Evolutionary conservation across 1,140 invertebrate species (phyloP), one percentile per base, ranked within the genome.

Genomic region (Matsumurasca onukii): DNA sequence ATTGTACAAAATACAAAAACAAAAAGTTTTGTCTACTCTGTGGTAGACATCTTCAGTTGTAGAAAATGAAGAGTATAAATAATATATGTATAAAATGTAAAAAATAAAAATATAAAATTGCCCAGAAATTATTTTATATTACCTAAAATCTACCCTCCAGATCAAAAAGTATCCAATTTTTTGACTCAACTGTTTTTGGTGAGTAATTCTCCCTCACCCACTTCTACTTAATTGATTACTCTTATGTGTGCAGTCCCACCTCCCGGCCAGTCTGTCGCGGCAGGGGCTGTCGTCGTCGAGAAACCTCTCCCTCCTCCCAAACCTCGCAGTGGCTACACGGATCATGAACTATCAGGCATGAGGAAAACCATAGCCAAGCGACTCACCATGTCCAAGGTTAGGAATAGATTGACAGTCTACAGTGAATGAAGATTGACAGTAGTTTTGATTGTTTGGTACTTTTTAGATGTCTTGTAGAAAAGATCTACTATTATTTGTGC

Each of bases 321-420:
- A 22, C 73, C 77, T 59, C 69, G 77, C 27, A 70, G 79, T 27
- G 77, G 82, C 49, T 74, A 83, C 24, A 87, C 85, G 29, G 87
- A 85, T 62, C 84, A 94, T 76, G 83, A 96, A 17, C 92, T 91
- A 78, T 94, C 93, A 27, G 95, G 93, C 79, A 73, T 74, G 69
- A 55, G 70, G 70, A 66, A 69, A 62, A 98, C 97, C 22, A 90
- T 95, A 80, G 98, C 98, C 0, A 94, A 89, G 77, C 87, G 87
- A 74, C 76, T 99, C 61, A 97, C 98, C 20, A 86, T 90, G 74
- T 88, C 89, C 78, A 86, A 86, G 83, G 92, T 91, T 82, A 27
- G 30, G 24, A 5, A 51, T 9, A n/a, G n/a, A n/a, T n/a, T n/a
- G n/a, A n/a, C n/a, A n/a, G n/a, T n/a, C n/a, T n/a, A n/a, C n/a